Conservation (phyloP, 2,113 vertebrate genomes). For the Pteronura brasiliensis region DNA sequence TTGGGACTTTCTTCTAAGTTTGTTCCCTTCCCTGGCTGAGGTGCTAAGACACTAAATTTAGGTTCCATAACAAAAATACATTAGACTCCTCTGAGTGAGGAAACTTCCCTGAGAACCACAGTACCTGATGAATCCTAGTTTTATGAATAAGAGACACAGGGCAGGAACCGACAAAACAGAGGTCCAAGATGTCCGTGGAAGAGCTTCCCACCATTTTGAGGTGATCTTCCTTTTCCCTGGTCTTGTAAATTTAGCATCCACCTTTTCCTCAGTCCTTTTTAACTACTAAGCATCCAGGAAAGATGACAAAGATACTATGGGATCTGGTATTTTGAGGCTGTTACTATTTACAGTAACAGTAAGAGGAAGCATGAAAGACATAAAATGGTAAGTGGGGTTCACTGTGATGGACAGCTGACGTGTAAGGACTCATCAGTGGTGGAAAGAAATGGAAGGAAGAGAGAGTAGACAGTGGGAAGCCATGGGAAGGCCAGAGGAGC, state of each 20-base stretch:
- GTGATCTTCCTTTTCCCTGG: neutral
- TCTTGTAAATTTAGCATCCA: neutral
- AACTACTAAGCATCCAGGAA: neutral
- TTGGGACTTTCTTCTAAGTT: neutral
- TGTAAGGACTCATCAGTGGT: neutral
- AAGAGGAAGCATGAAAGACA: neutral
- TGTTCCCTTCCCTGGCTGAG: neutral
- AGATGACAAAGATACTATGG: neutral
- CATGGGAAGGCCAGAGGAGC: neutral
- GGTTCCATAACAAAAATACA: neutral
- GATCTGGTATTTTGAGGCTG: neutral
- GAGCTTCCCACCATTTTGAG: neutral
- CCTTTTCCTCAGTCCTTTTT: neutral
- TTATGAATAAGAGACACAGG: neutral
- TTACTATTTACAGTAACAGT: too few species aligned
- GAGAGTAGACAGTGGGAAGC: neutral
- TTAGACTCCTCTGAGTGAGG: neutral
- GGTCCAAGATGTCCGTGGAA: neutral
- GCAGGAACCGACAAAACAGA: neutral
- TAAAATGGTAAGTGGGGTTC: neutral
- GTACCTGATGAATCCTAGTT: neutral
- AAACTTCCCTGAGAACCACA: neutral
- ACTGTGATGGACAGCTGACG: neutral
- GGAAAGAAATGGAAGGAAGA: neutral
- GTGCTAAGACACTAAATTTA: neutral